These are phyloP conservation scores for Hypocryptadius cinnamomeus DNA, from an alignment of 2,113 vertebrate species.

Conservation along the genomic window DNA sequence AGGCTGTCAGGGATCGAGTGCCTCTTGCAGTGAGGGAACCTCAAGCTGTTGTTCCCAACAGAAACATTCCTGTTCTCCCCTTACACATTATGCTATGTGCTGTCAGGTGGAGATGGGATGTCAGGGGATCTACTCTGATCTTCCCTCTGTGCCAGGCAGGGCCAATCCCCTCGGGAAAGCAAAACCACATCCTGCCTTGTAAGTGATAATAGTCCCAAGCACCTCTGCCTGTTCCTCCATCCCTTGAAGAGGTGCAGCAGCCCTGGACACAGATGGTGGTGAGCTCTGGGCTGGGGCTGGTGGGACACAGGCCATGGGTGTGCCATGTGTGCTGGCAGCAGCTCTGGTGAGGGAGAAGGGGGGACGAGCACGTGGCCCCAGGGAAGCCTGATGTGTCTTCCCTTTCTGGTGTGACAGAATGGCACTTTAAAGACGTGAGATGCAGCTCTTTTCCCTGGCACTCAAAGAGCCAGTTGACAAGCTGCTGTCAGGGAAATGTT, in stretches of 20 bases:
- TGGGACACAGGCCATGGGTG: accelerated
- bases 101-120: not conserved
- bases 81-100: accelerated
- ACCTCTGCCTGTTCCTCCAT: not conserved
- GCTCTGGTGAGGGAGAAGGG: not conserved
- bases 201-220: accelerated
- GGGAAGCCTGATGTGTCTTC: not conserved
- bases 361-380: not conserved
- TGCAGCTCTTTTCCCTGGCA: constrained; percentile 4
- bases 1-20: accelerated
- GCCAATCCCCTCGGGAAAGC: not conserved
- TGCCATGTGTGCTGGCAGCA: not conserved
- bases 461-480: constrained; percentile 54
- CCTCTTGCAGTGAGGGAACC: not conserved
- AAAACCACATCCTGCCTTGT: not conserved
- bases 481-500: constrained; percentile 51
- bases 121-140: not conserved
- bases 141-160: not conserved
- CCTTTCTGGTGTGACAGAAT: not conserved
- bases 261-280: not conserved
- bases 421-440: not conserved
- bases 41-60: not conserved
- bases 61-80: not conserved
- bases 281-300: not conserved
- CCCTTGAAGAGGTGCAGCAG: not conserved